Evolutionary conservation across 2,888 invertebrate species (phyloP).

Genomic region (Lamellibrachia satsuma): DNA sequence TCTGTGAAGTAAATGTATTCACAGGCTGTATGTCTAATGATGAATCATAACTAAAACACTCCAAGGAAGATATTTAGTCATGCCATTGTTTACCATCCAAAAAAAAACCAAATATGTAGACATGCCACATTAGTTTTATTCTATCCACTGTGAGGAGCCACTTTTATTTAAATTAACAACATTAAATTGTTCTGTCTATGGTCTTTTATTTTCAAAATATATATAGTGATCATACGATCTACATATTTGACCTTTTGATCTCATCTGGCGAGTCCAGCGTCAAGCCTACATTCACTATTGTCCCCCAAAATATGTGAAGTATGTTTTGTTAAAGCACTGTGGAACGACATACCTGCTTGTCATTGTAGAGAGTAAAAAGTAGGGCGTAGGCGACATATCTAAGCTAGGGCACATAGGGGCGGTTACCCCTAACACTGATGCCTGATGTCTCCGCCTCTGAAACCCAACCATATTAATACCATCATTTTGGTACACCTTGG

Average conservation of each 20-base stretch:
- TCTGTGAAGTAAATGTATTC: conserved; percentile 38
- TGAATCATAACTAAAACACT: not conserved
- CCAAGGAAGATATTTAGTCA: not conserved
- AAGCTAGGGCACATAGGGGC: conserved; percentile 70
- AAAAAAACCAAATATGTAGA: not conserved
- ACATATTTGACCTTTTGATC: not conserved
- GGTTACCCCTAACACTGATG: not conserved
- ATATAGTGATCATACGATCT: too few relatives aligned
- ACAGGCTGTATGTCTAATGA: not conserved
- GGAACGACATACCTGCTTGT: conserved; percentile 62
- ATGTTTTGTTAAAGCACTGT: not conserved
- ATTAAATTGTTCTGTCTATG: too few relatives aligned
- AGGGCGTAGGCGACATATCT: conserved; percentile 78
- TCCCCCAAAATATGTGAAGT: not conserved
- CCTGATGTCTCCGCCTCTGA: not conserved
- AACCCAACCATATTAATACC: not conserved
- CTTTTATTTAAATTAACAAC: too few relatives aligned
- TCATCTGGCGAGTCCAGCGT: not conserved
- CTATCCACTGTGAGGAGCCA: not conserved
- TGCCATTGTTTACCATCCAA: not conserved
- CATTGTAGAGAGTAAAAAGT: conserved; percentile 72
- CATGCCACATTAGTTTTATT: too few relatives aligned
- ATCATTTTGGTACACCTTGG: not conserved
- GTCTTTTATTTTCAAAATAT: too few relatives aligned
- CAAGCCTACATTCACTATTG: not conserved